Evolutionary conservation across 1,140 invertebrate genomes (phyloP).

Genomic region (Drosophila melanogaster): Release_6_plus_ISO1_MT NT_033777.3:7693001-7693500

Average conservation of each 20-base stretch:
- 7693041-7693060: slow-evolving; percentile 70
- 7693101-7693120: slow-evolving; percentile 85
- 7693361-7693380: slow-evolving; percentile 53
- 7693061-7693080: slow-evolving; percentile 83
- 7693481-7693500: slow-evolving; percentile 59
- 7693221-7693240: slow-evolving; percentile 69
- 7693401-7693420: slow-evolving; percentile 1
- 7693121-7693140: slow-evolving; percentile 56
- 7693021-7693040: slow-evolving; percentile 85
- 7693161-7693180: slow-evolving; percentile 25
- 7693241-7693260: slow-evolving; percentile 68
- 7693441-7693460: slow-evolving; percentile 23
- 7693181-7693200: slow-evolving; percentile 73
- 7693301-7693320: slow-evolving; percentile 63
- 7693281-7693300: slow-evolving; percentile 42
- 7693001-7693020: slow-evolving; percentile 83
- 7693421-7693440: slow-evolving; percentile 6
- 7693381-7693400: neutral
- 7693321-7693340: slow-evolving; percentile 75
- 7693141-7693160: slow-evolving; percentile 14
- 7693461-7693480: slow-evolving; percentile 73
- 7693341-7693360: slow-evolving; percentile 61
- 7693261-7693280: slow-evolving; percentile 67
- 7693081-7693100: slow-evolving; percentile 85
- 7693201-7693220: slow-evolving; percentile 69